Base-by-base conservation (phyloP, 30 jellyfish, hydroid and myxozoan genomes). In the Turritopsis rubra region DNA sequence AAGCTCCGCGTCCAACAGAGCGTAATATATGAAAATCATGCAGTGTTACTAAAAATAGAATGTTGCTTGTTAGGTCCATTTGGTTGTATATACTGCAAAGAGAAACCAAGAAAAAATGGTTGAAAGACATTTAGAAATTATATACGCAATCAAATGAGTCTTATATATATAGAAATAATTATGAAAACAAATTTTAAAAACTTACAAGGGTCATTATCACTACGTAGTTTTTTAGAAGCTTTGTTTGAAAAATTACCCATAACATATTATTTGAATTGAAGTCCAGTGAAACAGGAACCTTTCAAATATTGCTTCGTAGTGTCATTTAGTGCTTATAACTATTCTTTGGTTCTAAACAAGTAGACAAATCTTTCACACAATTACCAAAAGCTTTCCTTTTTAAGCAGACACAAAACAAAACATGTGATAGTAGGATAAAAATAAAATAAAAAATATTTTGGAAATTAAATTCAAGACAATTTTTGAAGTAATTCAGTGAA, bases 1-100 rank as follows among this genome's bases (percentile, higher is more conserved):
- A 93, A 21, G 99, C 90, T 75, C 99, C 99, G 66, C 96, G 80
- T 5, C 99, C 99, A 79, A 93, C 87, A 29, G 99, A 88, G 53
- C 99, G 84, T 53, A 93, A 81, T 13, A 93, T 93, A 5, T 85
- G 94, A 81, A 93, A 93, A 70, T 89, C 89, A 52, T 93, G 92
- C 65, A 93, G 82, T 75, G 89, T 72, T 18, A 88, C 99, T 93
- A 60, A 75, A 82, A 88, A 30, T 52, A 70, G 71, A 79, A 41
- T 3, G 60, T 41, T 41, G 60, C 60, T 3, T 13, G 5, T 3
- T 41, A 3, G 60, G 13, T 3, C 5, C 60, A 41, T 41, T n/a
- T n/a, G n/a, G n/a, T n/a, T n/a, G 60, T 5, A 3, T 41, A 3
- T 41, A 41, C 60, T 41, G 60, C 9, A 41, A 41, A 41, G 5